phyloP scores from a whole-genome alignment of 1,140 invertebrate species.

The Diploscapter pachys region DNA sequence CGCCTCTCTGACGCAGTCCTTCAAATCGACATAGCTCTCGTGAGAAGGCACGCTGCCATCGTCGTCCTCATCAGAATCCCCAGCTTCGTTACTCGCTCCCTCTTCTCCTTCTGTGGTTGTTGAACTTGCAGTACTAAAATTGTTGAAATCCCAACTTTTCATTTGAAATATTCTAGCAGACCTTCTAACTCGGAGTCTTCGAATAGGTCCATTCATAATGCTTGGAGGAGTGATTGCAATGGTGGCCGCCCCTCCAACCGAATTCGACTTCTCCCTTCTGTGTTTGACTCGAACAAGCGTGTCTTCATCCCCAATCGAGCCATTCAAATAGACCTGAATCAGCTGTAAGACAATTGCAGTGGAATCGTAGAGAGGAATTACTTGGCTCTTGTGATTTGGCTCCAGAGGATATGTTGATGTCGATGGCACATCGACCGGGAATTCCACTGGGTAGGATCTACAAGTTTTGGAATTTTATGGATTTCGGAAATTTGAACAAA shows the following conservation, averaged over 20 bases:
- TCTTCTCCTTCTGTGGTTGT: conserved; percentile 53
- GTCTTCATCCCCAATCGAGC: conserved; percentile 26
- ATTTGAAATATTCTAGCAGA: not conserved
- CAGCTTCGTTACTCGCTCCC: conserved; percentile 63
- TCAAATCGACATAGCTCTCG: conserved; percentile 74
- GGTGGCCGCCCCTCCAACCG: conserved; percentile 18
- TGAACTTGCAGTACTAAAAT: conserved; percentile 47
- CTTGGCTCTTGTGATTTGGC: conserved; percentile 21
- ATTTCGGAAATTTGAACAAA: too few relatives aligned
- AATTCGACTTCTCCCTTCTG: conserved; percentile 33
- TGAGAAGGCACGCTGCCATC: conserved; percentile 75
- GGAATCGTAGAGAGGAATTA: not conserved
- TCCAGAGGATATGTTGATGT: conserved; percentile 8
- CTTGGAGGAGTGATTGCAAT: too few relatives aligned
- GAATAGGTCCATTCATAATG: conserved; percentile 55
- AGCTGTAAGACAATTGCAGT: not conserved
- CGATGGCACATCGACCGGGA: conserved; percentile 29
- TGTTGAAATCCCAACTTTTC: not conserved
- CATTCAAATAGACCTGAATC: conserved; percentile 32
- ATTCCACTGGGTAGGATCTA: conserved; percentile 15
- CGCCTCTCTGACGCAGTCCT: conserved; percentile 76
- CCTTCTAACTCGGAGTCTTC: conserved; percentile 53
- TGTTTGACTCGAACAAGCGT: conserved; percentile 35
- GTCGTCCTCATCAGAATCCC: conserved; percentile 82
- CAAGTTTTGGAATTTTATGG: too few relatives aligned